Base-by-base conservation (phyloP, 2,113 vertebrate genomes). In the Zosterops hypoxanthus region DNA sequence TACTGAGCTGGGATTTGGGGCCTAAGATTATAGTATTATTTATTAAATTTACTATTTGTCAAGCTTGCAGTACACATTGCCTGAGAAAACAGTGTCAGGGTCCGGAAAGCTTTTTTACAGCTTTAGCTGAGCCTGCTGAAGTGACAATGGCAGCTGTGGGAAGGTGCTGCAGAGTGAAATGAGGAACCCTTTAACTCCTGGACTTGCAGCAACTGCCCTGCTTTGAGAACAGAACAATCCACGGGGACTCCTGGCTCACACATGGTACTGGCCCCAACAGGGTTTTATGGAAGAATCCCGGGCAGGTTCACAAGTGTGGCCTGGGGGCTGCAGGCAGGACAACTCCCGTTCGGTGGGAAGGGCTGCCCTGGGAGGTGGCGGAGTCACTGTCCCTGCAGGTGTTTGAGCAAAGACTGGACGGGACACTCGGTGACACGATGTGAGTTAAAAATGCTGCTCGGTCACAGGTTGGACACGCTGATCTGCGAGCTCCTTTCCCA, bases 241-340 rank as follows among this genome's bases (percentile, higher is more conserved):
- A 2, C 4, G 28, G 15, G 15, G 28, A 4, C 49, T 22, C 33
- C 17, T 1, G n/a, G 15, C 15, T 71, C 19, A 0, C 1, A 1
- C 0, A 0, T 1, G 36, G 25, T 1, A 1, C 16, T 4, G 7
- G 20, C 29, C 36, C 34, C 9, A 11, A 14, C 9, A 4, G 3
- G 19, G 49, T 20, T 17, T 25, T 2, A 1, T 8, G 0, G 1
- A 42, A 7, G 63, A 41, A 8, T 2, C 19, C 7, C 1, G 5
- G 20, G 33, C 41, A 36, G 7, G 10, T 7, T 75, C 10, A 1
- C 50, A 2, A 0, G 5, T 0, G 31, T 3, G 36, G 39, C 31
- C 10, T 0, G 34, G 57, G 21, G 20, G 16, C 5, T 31, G 44
- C 44, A 9, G 64, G 42, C 59, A 39, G 11, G 23, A 2, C 16